A percentile compares a stretch with the other conserved stretches of the same genome.
Conservation (phyloP, 1,140 invertebrate species). For the Aphelenchoides fujianensis region DNA sequence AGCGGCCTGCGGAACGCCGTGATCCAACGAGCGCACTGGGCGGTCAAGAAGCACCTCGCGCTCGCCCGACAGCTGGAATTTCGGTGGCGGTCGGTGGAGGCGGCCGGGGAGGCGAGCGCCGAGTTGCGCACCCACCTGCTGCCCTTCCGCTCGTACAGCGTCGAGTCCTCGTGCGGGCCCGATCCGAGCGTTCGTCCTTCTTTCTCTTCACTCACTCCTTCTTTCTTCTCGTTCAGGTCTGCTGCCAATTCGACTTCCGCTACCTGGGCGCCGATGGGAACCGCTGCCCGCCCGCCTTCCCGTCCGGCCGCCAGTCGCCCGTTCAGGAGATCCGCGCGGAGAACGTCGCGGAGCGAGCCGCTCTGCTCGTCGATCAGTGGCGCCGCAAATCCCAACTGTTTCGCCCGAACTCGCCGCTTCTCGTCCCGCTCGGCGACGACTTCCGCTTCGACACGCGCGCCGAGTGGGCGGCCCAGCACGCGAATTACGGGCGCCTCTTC, state of each 20-base stretch:
- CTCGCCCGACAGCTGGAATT: slow-evolving; percentile 80
- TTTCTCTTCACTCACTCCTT: no score
- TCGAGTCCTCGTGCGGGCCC: no score
- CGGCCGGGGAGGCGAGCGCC: slow-evolving; percentile 71
- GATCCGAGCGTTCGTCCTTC: no score
- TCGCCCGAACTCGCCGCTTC: slow-evolving; percentile 80
- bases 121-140: slow-evolving; percentile 80
- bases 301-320: no score
- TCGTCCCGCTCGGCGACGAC: slow-evolving; percentile 88
- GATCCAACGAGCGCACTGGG: slow-evolving; percentile 85
- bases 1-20: slow-evolving; percentile 81
- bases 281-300: no score
- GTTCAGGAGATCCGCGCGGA: not conserved
- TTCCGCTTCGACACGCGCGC: slow-evolving; percentile 81
- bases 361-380: slow-evolving; percentile 84
- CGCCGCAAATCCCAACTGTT: slow-evolving; percentile 88
- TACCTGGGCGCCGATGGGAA: slow-evolving; percentile 65
- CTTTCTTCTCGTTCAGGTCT: no score
- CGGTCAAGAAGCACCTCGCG: slow-evolving; percentile 85
- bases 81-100: slow-evolving; percentile 80
- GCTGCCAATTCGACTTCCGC: slow-evolving; percentile 96
- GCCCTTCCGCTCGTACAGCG: slow-evolving; percentile 71
- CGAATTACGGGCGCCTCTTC: slow-evolving; percentile 87
- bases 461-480: slow-evolving; percentile 88
- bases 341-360: slow-evolving; percentile 64